Percentiles rank a stretch among this genome's conserved stretches.
These are phyloP conservation scores for Elephas maximus DNA, from an alignment of 2,113 vertebrate species.

Conservation along the genomic window DNA sequence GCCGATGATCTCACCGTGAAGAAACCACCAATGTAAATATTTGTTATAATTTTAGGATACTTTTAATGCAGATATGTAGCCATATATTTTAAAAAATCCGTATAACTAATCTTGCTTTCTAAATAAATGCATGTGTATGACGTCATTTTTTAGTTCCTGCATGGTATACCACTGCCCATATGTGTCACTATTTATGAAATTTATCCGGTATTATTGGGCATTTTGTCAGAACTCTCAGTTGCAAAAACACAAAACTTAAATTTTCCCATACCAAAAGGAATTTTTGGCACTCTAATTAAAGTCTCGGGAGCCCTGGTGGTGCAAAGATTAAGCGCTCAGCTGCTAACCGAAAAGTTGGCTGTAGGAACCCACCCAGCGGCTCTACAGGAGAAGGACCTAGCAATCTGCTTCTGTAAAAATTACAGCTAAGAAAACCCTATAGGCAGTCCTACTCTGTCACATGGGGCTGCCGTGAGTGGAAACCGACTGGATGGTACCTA, in stretches of 20 bases:
- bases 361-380: too few relatives aligned
- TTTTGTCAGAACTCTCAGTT: background rate
- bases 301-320: background rate
- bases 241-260: background rate
- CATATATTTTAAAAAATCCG: background rate
- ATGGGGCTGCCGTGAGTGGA: too few relatives aligned
- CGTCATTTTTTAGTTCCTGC: background rate
- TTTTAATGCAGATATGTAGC: background rate
- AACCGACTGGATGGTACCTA: too few relatives aligned
- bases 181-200: background rate
- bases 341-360: too few relatives aligned
- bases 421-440: too few relatives aligned
- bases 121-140: background rate
- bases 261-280: background rate
- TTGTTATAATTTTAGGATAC: constrained; percentile 19
- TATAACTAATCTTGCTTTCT: background rate
- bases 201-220: background rate
- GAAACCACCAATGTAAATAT: background rate
- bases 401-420: too few relatives aligned
- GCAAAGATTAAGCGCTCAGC: too few relatives aligned
- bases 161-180: background rate
- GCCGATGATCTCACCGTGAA: background rate
- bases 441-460: too few relatives aligned
- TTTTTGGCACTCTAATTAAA: background rate
- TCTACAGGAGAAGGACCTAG: too few relatives aligned